Base-by-base conservation (phyloP, 2,888 invertebrate genomes). In the Danaus chrysippus region DNA sequence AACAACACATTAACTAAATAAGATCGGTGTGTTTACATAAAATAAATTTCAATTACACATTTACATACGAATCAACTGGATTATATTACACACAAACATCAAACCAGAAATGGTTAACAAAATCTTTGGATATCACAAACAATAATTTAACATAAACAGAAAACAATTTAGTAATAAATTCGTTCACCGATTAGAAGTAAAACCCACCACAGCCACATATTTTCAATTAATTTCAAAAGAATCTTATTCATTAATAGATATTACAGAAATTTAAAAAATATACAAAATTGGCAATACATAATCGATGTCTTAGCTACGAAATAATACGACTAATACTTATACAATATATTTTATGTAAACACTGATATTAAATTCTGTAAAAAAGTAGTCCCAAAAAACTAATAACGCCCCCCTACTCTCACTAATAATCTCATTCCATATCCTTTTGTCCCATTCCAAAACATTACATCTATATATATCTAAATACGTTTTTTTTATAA, bases 401-500 rank as follows among this genome's bases (percentile, higher is more conserved):
- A 74, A 74, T 49, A 73, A 70, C 70, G 71, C 73, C 76, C 73
- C 69, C 76, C 63, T 79, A 76, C 56, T 84, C 84, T 84, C 81
- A 84, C 84, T 83, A 82, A 71, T 74, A 78, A 71, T 71, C 76
- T 73, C 82, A 71, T 76, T 76, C 79, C 81, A 34, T 63, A 55
- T 64, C 68, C 64, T 54, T 68, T 77, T 80, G 79, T 78, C 71
- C 76, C 75, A 82, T 79, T 79, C 76, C 76, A 75, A 76, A 67
- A 75, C 68, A 72, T 79, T 80, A 81, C 75, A 85, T 83, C 87
- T 87, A 88, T 69, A 78, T 88, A 86, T 81, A 86, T 86, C 82
- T 86, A 86, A 83, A 83, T 90, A 90, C 82, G 86, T 90, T 89
- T 89, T 34, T 34, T 34, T 86, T 89, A 89, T 90, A 90, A 90